Evolutionary conservation across 2,113 vertebrate species (phyloP).

Genomic region (Jacana jacana): DNA sequence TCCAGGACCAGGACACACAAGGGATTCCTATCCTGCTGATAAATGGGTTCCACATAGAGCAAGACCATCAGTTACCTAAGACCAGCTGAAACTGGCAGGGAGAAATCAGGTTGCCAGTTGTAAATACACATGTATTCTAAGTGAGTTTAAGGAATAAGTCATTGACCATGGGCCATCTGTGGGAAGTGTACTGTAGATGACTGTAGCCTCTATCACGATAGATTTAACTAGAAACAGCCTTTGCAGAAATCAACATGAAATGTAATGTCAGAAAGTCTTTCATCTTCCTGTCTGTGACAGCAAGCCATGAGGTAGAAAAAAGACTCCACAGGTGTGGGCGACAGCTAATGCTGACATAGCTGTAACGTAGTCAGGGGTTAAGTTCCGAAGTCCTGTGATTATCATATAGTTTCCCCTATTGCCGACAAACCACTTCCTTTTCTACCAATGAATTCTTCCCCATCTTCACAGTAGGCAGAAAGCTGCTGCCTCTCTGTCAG

Average conservation of each 20-base stretch:
- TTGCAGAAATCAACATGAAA: neutral
- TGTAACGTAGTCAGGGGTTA: neutral
- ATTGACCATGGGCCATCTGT: neutral
- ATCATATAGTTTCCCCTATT: constrained; percentile 2
- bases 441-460: neutral
- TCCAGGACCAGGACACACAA: neutral
- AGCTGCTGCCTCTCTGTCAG: neutral
- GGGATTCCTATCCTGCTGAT: neutral
- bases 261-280: neutral
- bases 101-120: neutral
- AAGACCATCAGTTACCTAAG: neutral
- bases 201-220: neutral
- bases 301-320: neutral
- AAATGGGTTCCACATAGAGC: neutral
- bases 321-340: neutral
- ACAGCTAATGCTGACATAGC: constrained; percentile 41
- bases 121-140: neutral
- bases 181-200: neutral
- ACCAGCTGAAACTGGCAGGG: neutral
- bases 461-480: neutral
- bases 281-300: neutral
- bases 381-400: neutral
- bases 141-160: neutral
- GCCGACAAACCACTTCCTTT: constrained; percentile 75
- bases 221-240: neutral